Conservation (phyloP, 2,888 invertebrate genomes). For the Lasioglossum lativentre region DNA sequence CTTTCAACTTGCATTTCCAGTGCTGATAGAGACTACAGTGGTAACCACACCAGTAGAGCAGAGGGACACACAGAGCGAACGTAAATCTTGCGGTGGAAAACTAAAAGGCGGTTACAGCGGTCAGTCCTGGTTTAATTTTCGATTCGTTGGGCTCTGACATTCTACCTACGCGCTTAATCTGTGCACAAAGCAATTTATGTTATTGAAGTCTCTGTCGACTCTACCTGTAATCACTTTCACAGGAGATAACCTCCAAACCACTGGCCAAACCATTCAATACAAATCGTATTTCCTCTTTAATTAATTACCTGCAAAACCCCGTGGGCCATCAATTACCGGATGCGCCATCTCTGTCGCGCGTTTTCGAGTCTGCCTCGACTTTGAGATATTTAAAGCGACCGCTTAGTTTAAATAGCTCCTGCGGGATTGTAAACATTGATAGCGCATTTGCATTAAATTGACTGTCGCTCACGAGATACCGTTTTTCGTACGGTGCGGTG, state of each 20-base stretch:
- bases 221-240: conserved; percentile 62
- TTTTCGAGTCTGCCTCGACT: not conserved
- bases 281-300: conserved; percentile 52
- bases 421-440: not conserved
- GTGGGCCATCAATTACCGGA: conserved; percentile 8
- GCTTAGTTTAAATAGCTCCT: not conserved
- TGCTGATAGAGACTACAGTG: conserved; percentile 13
- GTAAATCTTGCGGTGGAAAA: conserved; percentile 52
- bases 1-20: not conserved
- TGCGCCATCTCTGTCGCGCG: not conserved
- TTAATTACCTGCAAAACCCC: conserved; percentile 57
- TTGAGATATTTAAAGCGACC: conserved; percentile 6
- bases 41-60: conserved; percentile 40
- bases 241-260: conserved; percentile 60
- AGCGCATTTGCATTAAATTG: not conserved
- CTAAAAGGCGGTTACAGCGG: conserved; percentile 56
- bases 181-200: conserved; percentile 67
- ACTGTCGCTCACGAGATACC: conserved; percentile 1
- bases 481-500: not conserved
- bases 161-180: conserved; percentile 59
- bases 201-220: conserved; percentile 64
- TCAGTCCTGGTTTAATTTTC: conserved; percentile 60
- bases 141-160: conserved; percentile 52
- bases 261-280: conserved; percentile 40
- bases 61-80: conserved; percentile 5